Percentiles rank a stretch among this genome's conserved stretches.
phyloP scores from a whole-genome alignment of 2,113 vertebrate species.

The Archilochus colubris region DNA sequence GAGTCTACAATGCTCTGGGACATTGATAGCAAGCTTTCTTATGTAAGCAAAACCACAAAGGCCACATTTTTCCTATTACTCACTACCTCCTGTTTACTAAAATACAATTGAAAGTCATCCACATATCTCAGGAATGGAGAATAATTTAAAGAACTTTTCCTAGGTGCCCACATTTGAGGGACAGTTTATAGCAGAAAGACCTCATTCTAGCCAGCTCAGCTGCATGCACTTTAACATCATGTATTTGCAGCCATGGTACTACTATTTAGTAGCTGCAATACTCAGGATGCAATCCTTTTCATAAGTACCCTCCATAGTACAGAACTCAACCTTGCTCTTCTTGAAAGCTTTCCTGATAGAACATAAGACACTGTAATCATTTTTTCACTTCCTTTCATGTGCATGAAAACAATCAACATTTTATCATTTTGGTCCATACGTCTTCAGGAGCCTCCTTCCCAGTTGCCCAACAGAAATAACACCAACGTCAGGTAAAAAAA shows the following conservation, averaged over 20 bases:
- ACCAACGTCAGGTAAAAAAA: not conserved
- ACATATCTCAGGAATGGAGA: not conserved
- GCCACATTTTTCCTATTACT: slow-evolving; percentile 26
- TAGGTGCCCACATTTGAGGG: not conserved
- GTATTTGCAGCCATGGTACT: not conserved
- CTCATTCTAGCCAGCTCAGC: not conserved
- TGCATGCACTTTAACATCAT: not conserved
- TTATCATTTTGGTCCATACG: not conserved
- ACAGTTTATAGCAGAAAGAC: not conserved
- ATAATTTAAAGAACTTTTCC: slow-evolving; percentile 16
- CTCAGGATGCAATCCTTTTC: not conserved
- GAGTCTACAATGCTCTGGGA: not conserved
- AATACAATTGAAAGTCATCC: slow-evolving; percentile 7
- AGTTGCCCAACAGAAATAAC: not conserved
- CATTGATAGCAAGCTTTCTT: not conserved
- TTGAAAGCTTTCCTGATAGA: not conserved
- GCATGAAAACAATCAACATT: not conserved
- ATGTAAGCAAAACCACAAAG: slow-evolving; percentile 1
- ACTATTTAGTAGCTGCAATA: not conserved
- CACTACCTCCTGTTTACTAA: slow-evolving; percentile 49
- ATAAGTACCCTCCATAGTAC: not conserved
- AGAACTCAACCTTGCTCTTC: not conserved
- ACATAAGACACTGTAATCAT: not conserved
- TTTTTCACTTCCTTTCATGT: not conserved
- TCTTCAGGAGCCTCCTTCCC: not conserved